Percentiles rank a stretch among this genome's conserved stretches.
Conservation (phyloP, 2,888 invertebrate genomes). For the Callyntrura guangdongensis region DNA sequence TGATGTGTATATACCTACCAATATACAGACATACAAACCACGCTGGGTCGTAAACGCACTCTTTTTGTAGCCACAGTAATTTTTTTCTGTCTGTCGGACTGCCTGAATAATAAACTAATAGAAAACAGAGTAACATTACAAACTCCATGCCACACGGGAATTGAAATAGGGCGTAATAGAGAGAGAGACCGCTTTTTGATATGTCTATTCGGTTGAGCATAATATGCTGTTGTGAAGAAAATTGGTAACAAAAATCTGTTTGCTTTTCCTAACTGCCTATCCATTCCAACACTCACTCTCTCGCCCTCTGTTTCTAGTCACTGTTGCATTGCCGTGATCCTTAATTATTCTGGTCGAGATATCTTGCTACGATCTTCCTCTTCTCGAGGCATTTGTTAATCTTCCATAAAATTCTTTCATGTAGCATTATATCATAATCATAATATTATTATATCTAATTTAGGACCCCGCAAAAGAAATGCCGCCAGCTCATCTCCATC, state of each 20-base stretch:
- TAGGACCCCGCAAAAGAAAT: conserved; percentile 74
- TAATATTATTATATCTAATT: conserved; percentile 80
- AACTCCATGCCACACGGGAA: no score
- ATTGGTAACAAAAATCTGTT: conserved; percentile 48
- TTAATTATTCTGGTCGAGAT: conserved; percentile 70
- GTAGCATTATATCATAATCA: conserved; percentile 75
- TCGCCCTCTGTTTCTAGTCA: neutral
- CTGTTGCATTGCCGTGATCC: neutral
- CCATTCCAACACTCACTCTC: neutral
- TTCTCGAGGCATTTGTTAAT: conserved; percentile 68
- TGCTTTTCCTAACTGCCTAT: conserved; percentile 57
- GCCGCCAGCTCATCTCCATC: conserved; percentile 67
- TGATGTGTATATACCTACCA: no score
- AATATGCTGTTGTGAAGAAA: no score
- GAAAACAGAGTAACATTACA: no score
- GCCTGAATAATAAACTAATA: no score
- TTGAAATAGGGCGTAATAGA: no score
- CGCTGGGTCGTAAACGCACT: no score
- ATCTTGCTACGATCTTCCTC: conserved; percentile 41
- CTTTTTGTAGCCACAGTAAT: no score
- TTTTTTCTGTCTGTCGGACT: no score
- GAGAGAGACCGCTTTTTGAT: no score
- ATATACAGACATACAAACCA: no score
- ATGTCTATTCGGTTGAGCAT: no score
- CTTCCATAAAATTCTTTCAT: conserved; percentile 75